phyloP scores from a whole-genome alignment of 2,113 vertebrate genomes.

The Oceanites oceanicus region DNA sequence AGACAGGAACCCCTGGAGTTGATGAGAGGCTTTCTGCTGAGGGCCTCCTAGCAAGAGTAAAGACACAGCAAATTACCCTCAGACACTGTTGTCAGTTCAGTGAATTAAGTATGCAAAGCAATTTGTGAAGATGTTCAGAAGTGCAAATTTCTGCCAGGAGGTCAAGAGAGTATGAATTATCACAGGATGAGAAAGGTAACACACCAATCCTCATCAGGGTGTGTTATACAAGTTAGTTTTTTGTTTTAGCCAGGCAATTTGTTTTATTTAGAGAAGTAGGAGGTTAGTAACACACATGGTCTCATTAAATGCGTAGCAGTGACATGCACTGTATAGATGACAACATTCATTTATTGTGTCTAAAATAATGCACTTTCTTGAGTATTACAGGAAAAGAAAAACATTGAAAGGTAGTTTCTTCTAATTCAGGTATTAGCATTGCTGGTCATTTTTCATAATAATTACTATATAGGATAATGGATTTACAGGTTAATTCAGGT shows the following conservation, averaged over 20 bases:
- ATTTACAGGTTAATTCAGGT: neutral
- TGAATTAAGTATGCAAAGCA: slow-evolving; percentile 50
- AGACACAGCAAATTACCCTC: slow-evolving; percentile 39
- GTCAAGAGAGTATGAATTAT: slow-evolving; percentile 34
- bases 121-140: slow-evolving; percentile 40
- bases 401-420: neutral
- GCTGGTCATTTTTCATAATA: neutral
- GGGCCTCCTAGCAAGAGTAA: slow-evolving; percentile 25
- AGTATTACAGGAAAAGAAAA: neutral
- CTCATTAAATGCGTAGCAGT: neutral
- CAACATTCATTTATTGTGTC: neutral
- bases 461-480: neutral
- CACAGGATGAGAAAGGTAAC: slow-evolving; percentile 13
- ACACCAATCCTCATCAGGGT: neutral
- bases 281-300: neutral
- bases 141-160: slow-evolving; percentile 25
- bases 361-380: neutral
- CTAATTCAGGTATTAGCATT: neutral
- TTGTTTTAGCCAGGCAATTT: neutral
- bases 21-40: slow-evolving; percentile 42
- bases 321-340: neutral
- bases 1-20: neutral
- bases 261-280: neutral
- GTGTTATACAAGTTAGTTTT: neutral
- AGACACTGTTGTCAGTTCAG: slow-evolving; percentile 26